Percentiles rank a stretch among this genome's conserved stretches.
Conservation (phyloP, 2,888 invertebrate genomes). For the Lomographa bimaculata region DNA sequence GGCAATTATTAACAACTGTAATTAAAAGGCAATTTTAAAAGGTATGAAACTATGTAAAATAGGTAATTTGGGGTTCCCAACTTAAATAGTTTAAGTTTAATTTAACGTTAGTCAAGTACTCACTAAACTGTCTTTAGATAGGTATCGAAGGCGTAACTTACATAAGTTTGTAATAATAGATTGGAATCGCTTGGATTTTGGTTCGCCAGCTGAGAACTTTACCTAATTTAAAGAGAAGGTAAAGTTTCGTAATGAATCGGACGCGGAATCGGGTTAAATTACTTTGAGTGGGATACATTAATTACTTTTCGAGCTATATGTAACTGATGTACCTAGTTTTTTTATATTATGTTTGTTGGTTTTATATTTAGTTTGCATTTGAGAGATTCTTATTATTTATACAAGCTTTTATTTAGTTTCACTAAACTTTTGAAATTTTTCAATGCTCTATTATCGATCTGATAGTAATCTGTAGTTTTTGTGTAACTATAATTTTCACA, state of each 20-base stretch:
- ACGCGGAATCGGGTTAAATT: not conserved
- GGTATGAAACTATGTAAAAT: constrained; percentile 26
- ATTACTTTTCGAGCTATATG: no score
- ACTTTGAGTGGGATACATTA: no score
- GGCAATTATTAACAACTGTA: no score
- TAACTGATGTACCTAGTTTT: no score
- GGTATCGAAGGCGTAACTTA: constrained; percentile 12
- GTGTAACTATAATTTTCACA: no score
- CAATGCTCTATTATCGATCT: no score
- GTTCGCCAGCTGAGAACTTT: not conserved
- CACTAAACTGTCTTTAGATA: constrained; percentile 20
- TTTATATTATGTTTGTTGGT: no score
- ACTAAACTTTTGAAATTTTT: no score
- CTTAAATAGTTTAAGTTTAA: constrained; percentile 20
- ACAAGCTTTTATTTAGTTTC: no score
- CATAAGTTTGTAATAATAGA: constrained; percentile 23
- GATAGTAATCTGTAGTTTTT: no score
- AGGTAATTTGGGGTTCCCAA: constrained; percentile 21
- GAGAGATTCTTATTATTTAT: no score
- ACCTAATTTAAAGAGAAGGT: not conserved
- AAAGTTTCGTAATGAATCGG: constrained; percentile 12
- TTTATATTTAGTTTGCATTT: no score
- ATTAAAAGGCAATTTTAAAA: constrained; percentile 14
- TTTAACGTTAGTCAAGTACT: constrained; percentile 12
- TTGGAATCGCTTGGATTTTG: constrained; percentile 16